phyloP scores from a whole-genome alignment of 2,113 vertebrate species.

The Corythaeola cristata region DNA sequence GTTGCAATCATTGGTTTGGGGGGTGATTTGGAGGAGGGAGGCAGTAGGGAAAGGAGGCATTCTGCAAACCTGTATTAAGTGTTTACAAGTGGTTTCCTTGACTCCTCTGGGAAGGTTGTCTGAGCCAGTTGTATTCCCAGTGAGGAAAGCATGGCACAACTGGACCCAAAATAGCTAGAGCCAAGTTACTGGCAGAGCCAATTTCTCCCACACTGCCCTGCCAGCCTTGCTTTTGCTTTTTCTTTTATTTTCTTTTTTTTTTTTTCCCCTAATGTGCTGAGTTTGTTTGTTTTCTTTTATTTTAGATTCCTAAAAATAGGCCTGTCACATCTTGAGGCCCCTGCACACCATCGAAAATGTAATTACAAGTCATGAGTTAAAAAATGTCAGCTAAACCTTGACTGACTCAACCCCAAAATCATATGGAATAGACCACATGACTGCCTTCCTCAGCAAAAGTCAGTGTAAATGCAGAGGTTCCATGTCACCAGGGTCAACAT shows the following conservation, averaged over 20 bases:
- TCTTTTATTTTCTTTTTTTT: background rate
- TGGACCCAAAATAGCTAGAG: background rate
- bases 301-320: conserved; percentile 7
- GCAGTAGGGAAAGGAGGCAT: background rate
- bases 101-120: background rate
- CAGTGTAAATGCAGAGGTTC: background rate
- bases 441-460: background rate
- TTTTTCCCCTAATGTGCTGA: background rate
- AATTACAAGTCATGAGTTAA: background rate
- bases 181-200: background rate
- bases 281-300: conserved; percentile 17
- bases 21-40: background rate
- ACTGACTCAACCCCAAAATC: background rate
- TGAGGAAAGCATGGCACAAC: conserved; percentile 22
- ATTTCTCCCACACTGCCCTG: background rate
- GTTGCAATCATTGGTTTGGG: accelerated
- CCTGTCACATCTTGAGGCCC: background rate
- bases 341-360: background rate
- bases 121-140: background rate
- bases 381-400: background rate
- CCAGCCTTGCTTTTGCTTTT: background rate
- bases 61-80: background rate
- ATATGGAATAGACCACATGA: background rate
- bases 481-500: background rate
- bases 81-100: conserved; percentile 19